These are phyloP conservation scores for Gymnorhina tibicen DNA, from an alignment of 2,113 vertebrate genomes.

Conservation along the genomic window DNA sequence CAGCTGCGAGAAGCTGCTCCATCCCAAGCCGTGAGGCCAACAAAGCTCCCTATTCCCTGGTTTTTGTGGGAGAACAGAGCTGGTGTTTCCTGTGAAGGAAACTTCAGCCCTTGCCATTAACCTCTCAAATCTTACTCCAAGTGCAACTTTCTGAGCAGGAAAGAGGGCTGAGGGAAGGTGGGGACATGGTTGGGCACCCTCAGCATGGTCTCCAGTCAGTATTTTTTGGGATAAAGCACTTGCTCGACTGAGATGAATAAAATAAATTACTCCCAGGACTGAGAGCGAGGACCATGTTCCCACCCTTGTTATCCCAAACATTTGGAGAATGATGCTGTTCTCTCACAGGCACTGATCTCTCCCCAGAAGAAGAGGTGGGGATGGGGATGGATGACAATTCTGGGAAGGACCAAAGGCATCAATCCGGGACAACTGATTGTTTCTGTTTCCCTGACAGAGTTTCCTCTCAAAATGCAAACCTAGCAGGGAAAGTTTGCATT, in stretches of 20 bases:
- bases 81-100: not conserved
- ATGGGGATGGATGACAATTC: not conserved
- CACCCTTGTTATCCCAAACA: not conserved
- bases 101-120: not conserved
- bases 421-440: accelerated
- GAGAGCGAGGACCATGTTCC: not conserved
- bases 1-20: not conserved
- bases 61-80: not conserved
- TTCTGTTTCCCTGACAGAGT: not conserved
- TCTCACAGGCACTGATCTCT: not conserved
- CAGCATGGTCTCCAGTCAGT: not conserved
- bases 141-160: not conserved
- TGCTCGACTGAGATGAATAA: not conserved
- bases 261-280: not conserved
- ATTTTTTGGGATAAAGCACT: not conserved
- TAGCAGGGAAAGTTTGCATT: not conserved
- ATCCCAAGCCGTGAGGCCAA: not conserved
- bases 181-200: not conserved
- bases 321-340: not conserved
- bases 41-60: not conserved
- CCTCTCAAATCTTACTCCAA: not conserved
- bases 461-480: not conserved
- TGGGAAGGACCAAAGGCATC: not conserved
- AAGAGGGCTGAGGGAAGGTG: not conserved
- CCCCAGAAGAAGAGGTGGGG: not conserved